Conservation (phyloP, 2,113 vertebrate species). For the Piprites chloris region DNA sequence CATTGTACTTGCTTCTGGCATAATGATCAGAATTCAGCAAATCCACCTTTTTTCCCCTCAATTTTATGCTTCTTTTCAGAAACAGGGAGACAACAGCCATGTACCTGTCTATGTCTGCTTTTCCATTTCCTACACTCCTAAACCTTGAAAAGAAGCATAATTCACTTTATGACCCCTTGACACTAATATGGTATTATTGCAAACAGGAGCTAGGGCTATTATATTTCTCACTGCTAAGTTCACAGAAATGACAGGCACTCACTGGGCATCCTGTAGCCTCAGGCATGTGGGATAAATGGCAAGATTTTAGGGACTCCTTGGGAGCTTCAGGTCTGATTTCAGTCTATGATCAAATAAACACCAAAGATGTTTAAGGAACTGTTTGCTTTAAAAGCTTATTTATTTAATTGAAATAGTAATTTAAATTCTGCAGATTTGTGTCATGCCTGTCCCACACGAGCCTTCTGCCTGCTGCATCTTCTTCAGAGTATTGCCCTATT, state of each 20-base stretch:
- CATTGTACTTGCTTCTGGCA: not conserved
- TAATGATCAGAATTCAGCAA: not conserved
- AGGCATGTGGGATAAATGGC: not conserved
- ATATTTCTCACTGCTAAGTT: not conserved
- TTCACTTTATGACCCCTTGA: not conserved
- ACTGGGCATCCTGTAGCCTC: not conserved
- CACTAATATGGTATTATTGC: not conserved
- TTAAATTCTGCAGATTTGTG: not conserved
- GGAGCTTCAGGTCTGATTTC: not conserved
- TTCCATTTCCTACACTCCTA: not conserved
- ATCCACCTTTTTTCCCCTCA: not conserved
- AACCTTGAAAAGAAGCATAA: not conserved
- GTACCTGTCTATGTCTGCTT: not conserved
- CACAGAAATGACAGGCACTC: not conserved
- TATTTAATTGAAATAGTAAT: not conserved
- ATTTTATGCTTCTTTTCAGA: not conserved
- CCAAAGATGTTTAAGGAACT: not conserved
- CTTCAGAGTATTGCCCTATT: not conserved
- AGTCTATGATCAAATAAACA: not conserved
- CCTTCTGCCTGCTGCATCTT: not conserved
- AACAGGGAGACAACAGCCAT: not conserved
- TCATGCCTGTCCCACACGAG: not conserved
- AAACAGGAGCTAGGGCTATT: not conserved
- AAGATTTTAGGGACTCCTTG: not conserved
- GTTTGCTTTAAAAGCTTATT: not conserved